These are phyloP conservation scores for Romanogobio albipinnatus DNA, from an alignment of 2,113 vertebrate species.

Conservation along the genomic window DNA sequence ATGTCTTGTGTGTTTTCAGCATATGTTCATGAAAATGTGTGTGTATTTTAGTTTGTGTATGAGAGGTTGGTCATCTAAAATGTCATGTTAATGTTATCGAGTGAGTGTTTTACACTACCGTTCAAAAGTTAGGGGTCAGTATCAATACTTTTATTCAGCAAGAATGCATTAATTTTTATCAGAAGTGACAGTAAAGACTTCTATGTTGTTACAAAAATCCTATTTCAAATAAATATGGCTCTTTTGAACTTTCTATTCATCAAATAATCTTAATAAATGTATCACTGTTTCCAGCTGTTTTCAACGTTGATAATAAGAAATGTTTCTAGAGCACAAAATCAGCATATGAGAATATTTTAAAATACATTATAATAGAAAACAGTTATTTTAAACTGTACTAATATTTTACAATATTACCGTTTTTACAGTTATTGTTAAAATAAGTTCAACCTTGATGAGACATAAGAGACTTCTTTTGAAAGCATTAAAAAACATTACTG, in stretches of 20 bases:
- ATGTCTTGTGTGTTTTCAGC: not conserved
- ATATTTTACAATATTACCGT: not conserved
- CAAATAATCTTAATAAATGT: not conserved
- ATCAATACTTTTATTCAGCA: too few relatives aligned
- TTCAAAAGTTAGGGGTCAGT: not conserved
- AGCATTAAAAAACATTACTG: not conserved
- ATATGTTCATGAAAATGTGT: not conserved
- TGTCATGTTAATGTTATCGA: not conserved
- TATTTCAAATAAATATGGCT: too few relatives aligned
- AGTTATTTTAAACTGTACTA: too few relatives aligned
- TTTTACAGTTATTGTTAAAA: not conserved
- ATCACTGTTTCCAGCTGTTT: not conserved
- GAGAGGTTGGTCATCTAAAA: not conserved
- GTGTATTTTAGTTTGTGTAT: not conserved
- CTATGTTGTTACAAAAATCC: not conserved
- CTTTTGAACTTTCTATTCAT: not conserved
- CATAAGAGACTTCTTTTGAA: not conserved
- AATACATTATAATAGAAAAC: not conserved
- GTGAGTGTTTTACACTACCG: not conserved
- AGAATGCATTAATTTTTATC: too few relatives aligned
- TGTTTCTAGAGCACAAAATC: too few relatives aligned
- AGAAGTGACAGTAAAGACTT: not conserved
- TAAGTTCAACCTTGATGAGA: not conserved
- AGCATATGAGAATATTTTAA: too few relatives aligned
- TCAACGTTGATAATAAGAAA: too few relatives aligned